phyloP scores from a whole-genome alignment of 2,797 vertebrate species.

The Naso thynnoides region DNA sequence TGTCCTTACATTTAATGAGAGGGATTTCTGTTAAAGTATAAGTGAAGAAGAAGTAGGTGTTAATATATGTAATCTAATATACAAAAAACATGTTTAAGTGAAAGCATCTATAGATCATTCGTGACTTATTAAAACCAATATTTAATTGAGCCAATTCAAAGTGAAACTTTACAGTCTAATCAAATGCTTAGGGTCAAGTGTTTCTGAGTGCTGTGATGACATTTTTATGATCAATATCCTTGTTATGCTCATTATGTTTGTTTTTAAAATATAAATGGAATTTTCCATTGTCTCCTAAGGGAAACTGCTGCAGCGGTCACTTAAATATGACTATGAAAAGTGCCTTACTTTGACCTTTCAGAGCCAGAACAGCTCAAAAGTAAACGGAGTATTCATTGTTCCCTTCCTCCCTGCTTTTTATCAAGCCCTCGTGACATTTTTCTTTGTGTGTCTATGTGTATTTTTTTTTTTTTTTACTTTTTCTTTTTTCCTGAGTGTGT shows the following conservation, averaged over 20 bases:
- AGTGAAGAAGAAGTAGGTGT: slow-evolving; percentile 22
- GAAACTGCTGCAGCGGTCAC: slow-evolving; percentile 47
- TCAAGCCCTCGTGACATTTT: slow-evolving; percentile 75
- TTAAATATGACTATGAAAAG: slow-evolving; percentile 55
- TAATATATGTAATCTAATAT: slow-evolving; percentile 14
- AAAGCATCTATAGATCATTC: slow-evolving; percentile 20
- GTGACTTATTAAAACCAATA: slow-evolving; percentile 29
- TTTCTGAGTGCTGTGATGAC: slow-evolving; percentile 41
- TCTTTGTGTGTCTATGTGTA: slow-evolving; percentile 63
- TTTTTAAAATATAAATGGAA: slow-evolving; percentile 62
- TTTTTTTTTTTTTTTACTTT: slow-evolving; percentile 44
- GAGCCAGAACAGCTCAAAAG: slow-evolving; percentile 70
- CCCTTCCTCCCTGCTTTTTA: slow-evolving; percentile 76
- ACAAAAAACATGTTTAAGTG: slow-evolving; percentile 13
- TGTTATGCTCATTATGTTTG: slow-evolving; percentile 51
- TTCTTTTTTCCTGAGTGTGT: slow-evolving; percentile 65
- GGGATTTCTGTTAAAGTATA: slow-evolving; percentile 17
- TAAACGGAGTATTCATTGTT: slow-evolving; percentile 73
- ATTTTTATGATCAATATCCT: slow-evolving; percentile 56
- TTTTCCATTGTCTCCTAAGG: slow-evolving; percentile 64
- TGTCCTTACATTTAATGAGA: slow-evolving; percentile 24
- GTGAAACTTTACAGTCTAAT: slow-evolving; percentile 42
- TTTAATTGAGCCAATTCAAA: slow-evolving; percentile 27
- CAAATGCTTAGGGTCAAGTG: slow-evolving; percentile 45
- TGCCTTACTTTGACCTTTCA: slow-evolving; percentile 68